A percentile compares a stretch with the other conserved stretches of the same genome.
Conservation (phyloP, 35 echinoderm and acorn worm genomes). For the Lytechinus variegatus region DNA sequence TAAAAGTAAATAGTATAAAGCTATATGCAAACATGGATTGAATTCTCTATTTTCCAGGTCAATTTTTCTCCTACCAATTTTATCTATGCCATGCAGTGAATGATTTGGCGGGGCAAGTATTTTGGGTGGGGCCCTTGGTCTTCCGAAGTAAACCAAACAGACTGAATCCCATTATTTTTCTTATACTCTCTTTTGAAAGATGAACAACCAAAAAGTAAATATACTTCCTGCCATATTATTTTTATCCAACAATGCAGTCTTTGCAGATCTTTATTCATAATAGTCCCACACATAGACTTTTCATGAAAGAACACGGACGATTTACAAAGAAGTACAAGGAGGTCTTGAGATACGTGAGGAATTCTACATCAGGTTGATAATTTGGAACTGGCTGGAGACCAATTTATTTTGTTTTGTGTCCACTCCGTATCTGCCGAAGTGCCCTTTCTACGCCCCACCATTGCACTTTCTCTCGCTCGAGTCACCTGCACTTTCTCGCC, state of each 20-base stretch:
- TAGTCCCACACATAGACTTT: neutral
- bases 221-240: neutral
- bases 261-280: neutral
- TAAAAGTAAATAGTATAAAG: too few species aligned
- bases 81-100: too few species aligned
- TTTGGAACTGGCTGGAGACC: constrained; percentile 32
- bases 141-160: neutral
- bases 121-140: neutral
- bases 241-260: neutral
- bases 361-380: constrained; percentile 34
- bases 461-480: neutral
- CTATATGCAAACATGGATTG: too few species aligned
- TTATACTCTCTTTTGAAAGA: neutral
- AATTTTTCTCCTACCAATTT: neutral
- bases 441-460: constrained; percentile 16
- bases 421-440: neutral
- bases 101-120: too few species aligned
- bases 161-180: neutral
- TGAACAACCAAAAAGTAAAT: neutral
- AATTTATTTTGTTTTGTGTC: constrained; percentile 45
- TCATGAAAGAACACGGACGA: neutral
- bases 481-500: constrained; percentile 22
- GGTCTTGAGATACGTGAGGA: neutral
- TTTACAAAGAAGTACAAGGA: neutral
- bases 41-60: neutral